phyloP scores from a whole-genome alignment of 2,888 invertebrate species.

The Cerastis rubricosa region DNA sequence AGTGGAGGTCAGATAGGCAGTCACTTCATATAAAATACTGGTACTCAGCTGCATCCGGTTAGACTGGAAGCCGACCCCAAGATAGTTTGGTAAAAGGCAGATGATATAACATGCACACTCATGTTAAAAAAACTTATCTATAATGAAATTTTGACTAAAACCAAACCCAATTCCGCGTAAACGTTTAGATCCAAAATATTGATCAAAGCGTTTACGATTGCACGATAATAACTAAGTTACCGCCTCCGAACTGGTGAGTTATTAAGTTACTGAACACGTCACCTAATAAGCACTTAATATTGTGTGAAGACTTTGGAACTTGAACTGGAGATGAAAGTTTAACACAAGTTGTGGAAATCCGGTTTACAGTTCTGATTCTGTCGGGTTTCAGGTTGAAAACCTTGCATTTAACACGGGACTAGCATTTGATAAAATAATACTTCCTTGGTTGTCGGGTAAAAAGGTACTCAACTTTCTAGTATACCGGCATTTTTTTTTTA shows the following conservation, averaged over 20 bases:
- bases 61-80: not conserved
- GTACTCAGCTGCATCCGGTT: not conserved
- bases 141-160: not conserved
- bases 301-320: not conserved
- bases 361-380: not conserved
- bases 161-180: not conserved
- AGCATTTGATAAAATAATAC: no score
- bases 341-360: not conserved
- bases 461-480: not conserved
- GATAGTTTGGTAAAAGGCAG: not conserved
- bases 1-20: not conserved
- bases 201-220: slow-evolving; percentile 1
- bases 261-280: slow-evolving; percentile 7
- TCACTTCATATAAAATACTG: no score
- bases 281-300: slow-evolving; percentile 3
- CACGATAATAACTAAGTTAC: slow-evolving; percentile 14
- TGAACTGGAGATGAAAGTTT: not conserved
- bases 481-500: not conserved
- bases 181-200: not conserved
- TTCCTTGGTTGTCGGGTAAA: no score
- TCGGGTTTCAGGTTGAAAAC: not conserved
- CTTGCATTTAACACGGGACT: not conserved
- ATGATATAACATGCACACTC: no score
- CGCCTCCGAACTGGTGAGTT: slow-evolving; percentile 14
- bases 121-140: no score